Evolutionary conservation across 2,113 vertebrate genomes (phyloP), one percentile per base, ranked within the genome.

Genomic region (Gulo gulo): DNA sequence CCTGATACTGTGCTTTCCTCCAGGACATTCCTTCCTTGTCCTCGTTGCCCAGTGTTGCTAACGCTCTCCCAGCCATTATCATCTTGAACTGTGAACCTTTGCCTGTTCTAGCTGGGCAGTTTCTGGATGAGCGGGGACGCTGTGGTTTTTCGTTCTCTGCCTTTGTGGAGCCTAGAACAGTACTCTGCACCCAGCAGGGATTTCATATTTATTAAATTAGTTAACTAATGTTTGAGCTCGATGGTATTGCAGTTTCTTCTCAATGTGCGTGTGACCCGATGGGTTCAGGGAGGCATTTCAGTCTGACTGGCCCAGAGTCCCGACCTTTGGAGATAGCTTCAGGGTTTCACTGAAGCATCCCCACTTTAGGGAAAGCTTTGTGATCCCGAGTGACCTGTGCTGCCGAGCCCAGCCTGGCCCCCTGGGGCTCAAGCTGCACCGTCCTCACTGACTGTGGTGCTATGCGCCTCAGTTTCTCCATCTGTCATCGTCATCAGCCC

Each of bases 161-260:
- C 24, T 89, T 39, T 52, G 14, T 20, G 47, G 6, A 95, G 21
- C 18, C 57, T 76, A 16, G 52, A 92, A 67, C 5, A 9, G 47
- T n/a, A 52, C 50, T 73, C 42, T 36, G 13, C n/a, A 59, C 18
- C 3, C 36, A 90, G 21, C 29, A n/a, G 83, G 26, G 12, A 42
- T 14, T 73, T 59, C 42, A 26, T 86, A 87, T 73, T 95, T 95
- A 73, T 55, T 61, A 91, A 91, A 85, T 93, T 31, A 73, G 83
- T 47, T 63, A 74, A 65, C 45, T 80, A 78, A 80, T 73, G 31
- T 10, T 7, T 74, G 73, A 47, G 61, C n/a, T 71, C 8, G 1
- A 6, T 21, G 39, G 59, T 15, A 86, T 10, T 1, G 29, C n/a
- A 20, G n/a, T 89, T 42, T 88, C 47, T 24, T 96, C 74, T 50